Base-by-base conservation (phyloP, 2,888 invertebrate species). In the Timandra comae region DNA sequence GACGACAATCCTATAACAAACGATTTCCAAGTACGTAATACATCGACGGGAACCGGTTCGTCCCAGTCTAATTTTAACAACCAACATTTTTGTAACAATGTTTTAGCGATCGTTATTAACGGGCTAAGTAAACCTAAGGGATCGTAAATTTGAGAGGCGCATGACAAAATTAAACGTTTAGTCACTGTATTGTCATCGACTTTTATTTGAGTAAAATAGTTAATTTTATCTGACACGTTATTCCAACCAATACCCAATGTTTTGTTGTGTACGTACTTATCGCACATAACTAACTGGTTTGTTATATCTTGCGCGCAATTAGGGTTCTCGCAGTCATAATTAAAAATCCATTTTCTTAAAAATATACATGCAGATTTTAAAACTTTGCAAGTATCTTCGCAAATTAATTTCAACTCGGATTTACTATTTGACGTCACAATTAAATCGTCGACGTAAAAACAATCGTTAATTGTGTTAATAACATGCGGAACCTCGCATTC, bases 401-500 rank as follows among this genome's bases (percentile, higher is more conserved):
- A 44, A 11, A 36, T 33, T 12, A 32, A 1, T 35, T 37, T 13
- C 27, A 46, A 42, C 10, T 24, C 22, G 7, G 32, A 7, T 11
- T 20, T 11, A 16, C 38, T 29, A 30, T 46, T 29, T 16, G 30
- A 9, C 2, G 41, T 38, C 0, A 33, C 34, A n/a, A 41, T 36
- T 1, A 46, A 12, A 27, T 46, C 46, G 12, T 46, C 46, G 0
- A 43, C 39, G 10, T 30, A 43, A 11, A 47, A 24, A 30, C 42
- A 59, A 3, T 43, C 35, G 8, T 19, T 43, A 35, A 45, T 59
- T 3, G 43, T 45, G 23, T 38, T 45, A 9, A 41, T 31, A 6
- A 46, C 49, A 3, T 23, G 38, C 23, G 40, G 42, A 37, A 52
- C 44, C 5, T 35, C 25, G 24, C 61, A 49, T n/a, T 64, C 59